Percentiles rank a stretch among this genome's conserved stretches.
Evolutionary conservation across 2,797 vertebrate species (phyloP).

Genomic region (Euthynnus affinis): DNA sequence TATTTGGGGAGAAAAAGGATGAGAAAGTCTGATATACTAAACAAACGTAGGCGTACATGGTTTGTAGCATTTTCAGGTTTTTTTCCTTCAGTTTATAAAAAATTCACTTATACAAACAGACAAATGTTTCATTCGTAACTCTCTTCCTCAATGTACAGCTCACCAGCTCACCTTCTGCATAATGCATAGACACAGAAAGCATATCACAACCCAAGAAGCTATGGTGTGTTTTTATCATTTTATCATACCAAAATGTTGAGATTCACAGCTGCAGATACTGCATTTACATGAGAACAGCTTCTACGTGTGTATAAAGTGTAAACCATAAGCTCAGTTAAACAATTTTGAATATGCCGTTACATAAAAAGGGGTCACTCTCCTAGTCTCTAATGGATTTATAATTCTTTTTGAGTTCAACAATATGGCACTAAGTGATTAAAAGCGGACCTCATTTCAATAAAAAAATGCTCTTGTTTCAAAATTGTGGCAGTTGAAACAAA

Average conservation of each 20-base stretch:
- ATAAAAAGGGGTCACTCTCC: slow-evolving; percentile 55
- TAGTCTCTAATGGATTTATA: slow-evolving; percentile 47
- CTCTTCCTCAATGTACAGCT: slow-evolving; percentile 63
- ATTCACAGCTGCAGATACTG: slow-evolving; percentile 71
- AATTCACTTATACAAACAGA: slow-evolving; percentile 78
- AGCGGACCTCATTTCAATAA: slow-evolving; percentile 62
- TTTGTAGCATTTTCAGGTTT: slow-evolving; percentile 84
- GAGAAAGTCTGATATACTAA: slow-evolving; percentile 86
- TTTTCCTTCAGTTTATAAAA: slow-evolving; percentile 74
- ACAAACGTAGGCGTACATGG: slow-evolving; percentile 88
- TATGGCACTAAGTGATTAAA: slow-evolving; percentile 78
- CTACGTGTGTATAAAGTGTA: slow-evolving; percentile 73
- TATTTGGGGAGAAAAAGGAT: slow-evolving; percentile 85
- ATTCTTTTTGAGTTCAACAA: slow-evolving; percentile 56
- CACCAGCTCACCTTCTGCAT: slow-evolving; percentile 55
- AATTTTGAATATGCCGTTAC: slow-evolving; percentile 51
- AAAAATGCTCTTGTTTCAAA: slow-evolving; percentile 52
- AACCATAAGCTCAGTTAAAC: slow-evolving; percentile 67
- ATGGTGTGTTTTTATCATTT: slow-evolving; percentile 63
- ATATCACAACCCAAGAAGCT: slow-evolving; percentile 72
- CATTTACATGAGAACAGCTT: slow-evolving; percentile 68
- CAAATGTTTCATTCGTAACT: slow-evolving; percentile 65
- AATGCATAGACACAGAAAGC: slow-evolving; percentile 78
- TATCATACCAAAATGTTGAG: slow-evolving; percentile 61
- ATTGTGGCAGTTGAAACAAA: slow-evolving; percentile 75